Evolutionary conservation across 2,797 vertebrate genomes (phyloP), one percentile per base, ranked within the genome.

Genomic region (Notoglanidium macrostoma): DNA sequence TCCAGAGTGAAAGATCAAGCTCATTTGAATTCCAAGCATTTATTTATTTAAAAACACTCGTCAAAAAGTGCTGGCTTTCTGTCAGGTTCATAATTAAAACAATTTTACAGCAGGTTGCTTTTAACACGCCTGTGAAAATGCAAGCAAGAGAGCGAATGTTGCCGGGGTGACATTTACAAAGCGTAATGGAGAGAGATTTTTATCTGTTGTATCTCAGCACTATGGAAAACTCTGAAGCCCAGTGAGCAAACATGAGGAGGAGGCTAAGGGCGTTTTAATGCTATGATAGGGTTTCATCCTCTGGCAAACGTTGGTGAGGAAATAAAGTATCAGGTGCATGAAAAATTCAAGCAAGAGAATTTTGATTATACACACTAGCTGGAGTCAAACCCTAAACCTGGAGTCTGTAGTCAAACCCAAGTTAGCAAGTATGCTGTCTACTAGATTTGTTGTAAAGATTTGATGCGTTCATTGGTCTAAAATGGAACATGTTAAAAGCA

Each of bases 11-110:
- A 91, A 91, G 73, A 91, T 92, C 86, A 87, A 78, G n/a, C 87
- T 87, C 46, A 90, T 89, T 90, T 88, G 51, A 89, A 91, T 87
- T 76, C 85, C 35, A 12, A 29, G 72, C 54, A 72, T 90, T 90
- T 88, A 84, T 91, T 89, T 91, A 90, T 91, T 91, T 91, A 83
- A 90, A 91, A 89, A 88, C 23, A 87, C 78, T 90, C 87, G 67
- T 85, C 59, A 90, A 72, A 82, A 76, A 84, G 51, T 35, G 73
- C 73, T 72, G 81, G 88, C 85, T 90, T 92, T 92, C 90, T 86
- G 86, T 92, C 84, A 90, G 86, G 84, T 92, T 91, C 87, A 84
- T 89, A 92, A 90, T 94, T 92, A 92, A 84, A 93, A 92, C 86
- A 84, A 90, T 92, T 93, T 91, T 90, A 88, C 86, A 92, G 84